A percentile compares a stretch with the other conserved stretches of the same genome.
These are phyloP conservation scores for Elephas maximus DNA, from an alignment of 2,113 vertebrate species.

Conservation along the genomic window DNA sequence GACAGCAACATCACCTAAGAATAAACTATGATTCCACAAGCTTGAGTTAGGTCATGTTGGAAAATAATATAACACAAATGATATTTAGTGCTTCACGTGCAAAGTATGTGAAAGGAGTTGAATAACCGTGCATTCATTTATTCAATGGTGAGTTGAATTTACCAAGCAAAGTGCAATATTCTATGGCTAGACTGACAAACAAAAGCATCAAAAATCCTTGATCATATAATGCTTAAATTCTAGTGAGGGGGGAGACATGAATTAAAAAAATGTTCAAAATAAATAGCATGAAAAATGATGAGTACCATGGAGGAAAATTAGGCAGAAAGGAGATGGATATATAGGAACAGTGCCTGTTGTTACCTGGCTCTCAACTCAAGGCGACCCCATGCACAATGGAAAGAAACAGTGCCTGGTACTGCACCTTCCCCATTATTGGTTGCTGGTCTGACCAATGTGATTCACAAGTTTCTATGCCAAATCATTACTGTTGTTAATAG, in stretches of 20 bases:
- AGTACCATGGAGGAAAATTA: neutral
- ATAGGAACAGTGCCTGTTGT: too few species aligned
- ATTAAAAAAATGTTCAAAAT: neutral
- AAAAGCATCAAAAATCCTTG: neutral
- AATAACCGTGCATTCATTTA: neutral
- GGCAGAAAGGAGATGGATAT: too few species aligned
- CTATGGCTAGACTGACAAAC: neutral
- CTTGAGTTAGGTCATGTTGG: neutral
- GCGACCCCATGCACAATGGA: too few species aligned
- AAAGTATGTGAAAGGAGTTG: neutral
- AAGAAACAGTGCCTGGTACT: too few species aligned
- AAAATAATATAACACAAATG: neutral
- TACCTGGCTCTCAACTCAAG: too few species aligned
- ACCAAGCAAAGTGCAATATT: neutral
- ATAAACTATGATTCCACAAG: neutral
- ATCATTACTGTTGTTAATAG: neutral
- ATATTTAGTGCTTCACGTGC: neutral
- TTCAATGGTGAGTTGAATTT: neutral
- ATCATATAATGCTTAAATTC: neutral
- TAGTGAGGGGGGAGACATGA: rapidly evolving
- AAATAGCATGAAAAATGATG: neutral
- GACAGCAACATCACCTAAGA: neutral
- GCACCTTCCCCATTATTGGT: too few species aligned
- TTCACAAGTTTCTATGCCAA: neutral
- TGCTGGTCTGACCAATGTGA: too few species aligned